These are phyloP conservation scores for Prolemur simus DNA, from an alignment of 2,113 vertebrate species.

Conservation along the genomic window DNA sequence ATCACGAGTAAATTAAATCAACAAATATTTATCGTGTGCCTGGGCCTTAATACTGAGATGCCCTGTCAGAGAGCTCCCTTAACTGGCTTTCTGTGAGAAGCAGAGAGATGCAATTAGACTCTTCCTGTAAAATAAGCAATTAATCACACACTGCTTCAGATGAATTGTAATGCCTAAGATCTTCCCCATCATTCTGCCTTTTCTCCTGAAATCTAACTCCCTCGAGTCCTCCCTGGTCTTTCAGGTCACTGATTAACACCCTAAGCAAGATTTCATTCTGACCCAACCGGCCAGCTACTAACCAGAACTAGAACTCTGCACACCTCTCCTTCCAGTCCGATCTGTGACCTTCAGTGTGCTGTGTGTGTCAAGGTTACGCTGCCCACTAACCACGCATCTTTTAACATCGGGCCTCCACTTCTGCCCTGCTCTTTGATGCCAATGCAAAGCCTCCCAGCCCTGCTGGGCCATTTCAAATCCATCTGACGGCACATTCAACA, in stretches of 20 bases:
- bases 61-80: not conserved
- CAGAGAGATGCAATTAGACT: slow-evolving; percentile 39
- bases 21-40: slow-evolving; percentile 2
- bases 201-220: slow-evolving; percentile 51
- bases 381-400: slow-evolving; percentile 25
- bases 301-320: slow-evolving; percentile 19
- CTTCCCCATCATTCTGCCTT: slow-evolving; percentile 40
- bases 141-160: slow-evolving; percentile 55
- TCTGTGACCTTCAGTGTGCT: slow-evolving; percentile 63
- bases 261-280: not conserved
- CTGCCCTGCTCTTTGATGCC: not conserved
- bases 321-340: not conserved
- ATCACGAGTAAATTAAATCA: slow-evolving; percentile 47
- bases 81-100: slow-evolving; percentile 38
- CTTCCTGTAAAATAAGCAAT: slow-evolving; percentile 67
- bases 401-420: not conserved
- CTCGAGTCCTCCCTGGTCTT: not conserved
- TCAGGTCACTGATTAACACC: slow-evolving; percentile 1
- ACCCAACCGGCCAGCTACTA: not conserved
- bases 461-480: not conserved
- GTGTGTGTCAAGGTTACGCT: slow-evolving; percentile 56
- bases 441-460: not conserved
- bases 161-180: slow-evolving; percentile 13
- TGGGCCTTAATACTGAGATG: slow-evolving; percentile 27
- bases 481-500: slow-evolving; percentile 67